Evolutionary conservation across 2,888 invertebrate genomes (phyloP).

Genomic region (Tinea semifulvella): DNA sequence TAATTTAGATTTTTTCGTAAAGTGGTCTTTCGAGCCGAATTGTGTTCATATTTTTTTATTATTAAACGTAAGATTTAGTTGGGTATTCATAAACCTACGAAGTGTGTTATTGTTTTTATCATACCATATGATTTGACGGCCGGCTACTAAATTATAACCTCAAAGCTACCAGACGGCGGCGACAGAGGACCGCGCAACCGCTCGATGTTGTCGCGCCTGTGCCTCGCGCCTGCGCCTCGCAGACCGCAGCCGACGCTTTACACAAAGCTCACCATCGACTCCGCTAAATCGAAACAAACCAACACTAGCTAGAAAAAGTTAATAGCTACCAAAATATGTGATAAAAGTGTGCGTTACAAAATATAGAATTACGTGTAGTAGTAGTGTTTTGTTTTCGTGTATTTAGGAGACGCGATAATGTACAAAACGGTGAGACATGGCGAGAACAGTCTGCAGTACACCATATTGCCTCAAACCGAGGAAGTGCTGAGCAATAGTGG

Average conservation of each 20-base stretch:
- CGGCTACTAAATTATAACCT: constrained; percentile 58
- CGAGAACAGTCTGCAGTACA: constrained; percentile 78
- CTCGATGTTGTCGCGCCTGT: constrained; percentile 62
- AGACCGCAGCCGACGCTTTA: constrained; percentile 29
- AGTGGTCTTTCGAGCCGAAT: too few relatives aligned
- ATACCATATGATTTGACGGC: constrained; percentile 24
- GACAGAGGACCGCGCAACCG: constrained; percentile 45
- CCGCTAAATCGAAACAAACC: constrained; percentile 13
- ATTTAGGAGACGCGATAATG: constrained; percentile 50
- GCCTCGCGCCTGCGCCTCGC: constrained; percentile 19
- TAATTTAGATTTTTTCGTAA: too few relatives aligned
- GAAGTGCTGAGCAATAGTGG: constrained; percentile 70
- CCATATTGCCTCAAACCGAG: constrained; percentile 77
- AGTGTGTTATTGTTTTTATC: constrained; percentile 47
- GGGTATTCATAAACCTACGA: too few relatives aligned
- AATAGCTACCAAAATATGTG: constrained; percentile 37
- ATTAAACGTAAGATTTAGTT: too few relatives aligned
- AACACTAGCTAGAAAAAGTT: not conserved
- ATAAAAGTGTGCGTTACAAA: constrained; percentile 33
- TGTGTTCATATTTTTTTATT: too few relatives aligned
- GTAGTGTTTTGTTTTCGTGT: constrained; percentile 42
- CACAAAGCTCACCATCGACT: constrained; percentile 39
- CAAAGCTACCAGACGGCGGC: constrained; percentile 35
- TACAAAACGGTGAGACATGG: constrained; percentile 80
- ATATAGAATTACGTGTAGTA: constrained; percentile 23